Evolutionary conservation across 2,113 vertebrate species (phyloP).

Genomic region (Myrmecobius fasciatus): DNA sequence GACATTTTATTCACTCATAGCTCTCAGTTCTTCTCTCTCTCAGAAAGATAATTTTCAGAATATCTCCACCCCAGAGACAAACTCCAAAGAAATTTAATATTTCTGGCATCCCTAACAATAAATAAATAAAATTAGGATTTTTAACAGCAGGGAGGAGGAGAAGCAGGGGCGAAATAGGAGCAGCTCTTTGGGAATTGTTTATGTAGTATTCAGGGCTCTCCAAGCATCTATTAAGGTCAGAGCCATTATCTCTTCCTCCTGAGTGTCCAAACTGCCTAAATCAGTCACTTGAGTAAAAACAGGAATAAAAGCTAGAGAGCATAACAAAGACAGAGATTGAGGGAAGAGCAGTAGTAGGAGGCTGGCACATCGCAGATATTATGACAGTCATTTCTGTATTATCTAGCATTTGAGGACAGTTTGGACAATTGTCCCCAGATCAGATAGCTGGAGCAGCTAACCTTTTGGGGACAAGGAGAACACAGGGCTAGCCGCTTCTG

Average conservation of each 20-base stretch:
- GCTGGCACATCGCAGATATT: background rate
- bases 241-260: constrained; percentile 42
- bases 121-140: constrained; percentile 38
- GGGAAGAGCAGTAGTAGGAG: constrained; percentile 30
- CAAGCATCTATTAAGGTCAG: constrained; percentile 44
- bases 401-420: constrained; percentile 27
- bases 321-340: constrained; percentile 30
- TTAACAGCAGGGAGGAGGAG: constrained; percentile 24
- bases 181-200: background rate
- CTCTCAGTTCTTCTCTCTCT: constrained; percentile 19
- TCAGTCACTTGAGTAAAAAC: constrained; percentile 43
- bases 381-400: constrained; percentile 59
- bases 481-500: background rate
- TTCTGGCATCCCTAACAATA: constrained; percentile 27
- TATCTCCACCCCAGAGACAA: constrained; percentile 20
- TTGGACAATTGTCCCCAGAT: constrained; percentile 35
- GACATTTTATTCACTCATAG: constrained; percentile 27
- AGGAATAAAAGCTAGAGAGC: constrained; percentile 58
- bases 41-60: constrained; percentile 42
- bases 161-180: background rate
- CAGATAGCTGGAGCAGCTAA: constrained; percentile 22
- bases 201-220: background rate
- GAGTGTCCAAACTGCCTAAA: background rate
- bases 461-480: constrained; percentile 20
- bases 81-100: constrained; percentile 33